Base-by-base conservation (phyloP, 2,888 invertebrate genomes). In the Hartigia nigra region DNA sequence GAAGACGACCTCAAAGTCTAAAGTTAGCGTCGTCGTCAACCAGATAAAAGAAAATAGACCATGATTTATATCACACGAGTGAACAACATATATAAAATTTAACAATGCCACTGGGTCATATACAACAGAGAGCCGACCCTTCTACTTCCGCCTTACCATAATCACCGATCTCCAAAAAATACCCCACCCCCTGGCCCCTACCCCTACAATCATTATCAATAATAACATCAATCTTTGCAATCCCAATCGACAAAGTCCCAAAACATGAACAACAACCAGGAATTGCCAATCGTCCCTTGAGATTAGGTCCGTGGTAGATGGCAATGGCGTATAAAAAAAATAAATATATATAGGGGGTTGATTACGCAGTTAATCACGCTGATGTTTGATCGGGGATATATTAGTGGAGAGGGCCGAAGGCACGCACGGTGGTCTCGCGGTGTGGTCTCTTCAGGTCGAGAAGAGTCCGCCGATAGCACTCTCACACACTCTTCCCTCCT, bases 401-500 rank as follows among this genome's bases (percentile, higher is more conserved):
- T 88, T 86, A 86, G 86, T 85, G 86, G 84, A 83, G 84, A 86
- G 81, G 86, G 80, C 84, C 85, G 84, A 86, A 86, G 83, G 83
- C 85, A 88, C 88, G 88, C 90, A 90, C 88, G 90, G 90, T 90
- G 90, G 90, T 90, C 90, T 89, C 89, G 86, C 89, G 87, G 91
- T 91, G 91, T 91, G 91, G 91, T 91, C 91, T 55, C 55, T 88
- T 82, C 86, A 78, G 86, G 84, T 85, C 86, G 87, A 85, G 87
- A 84, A 78, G 83, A 86, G 84, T 84, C 85, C 80, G 86, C 84
- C 86, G 87, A 86, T 87, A 86, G 86, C 85, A 81, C 85, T 82
- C 84, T 86, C 86, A 84, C 86, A 86, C 86, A 86, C 84, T 82
- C 84, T 78, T 76, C 76, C 79, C 77, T 75, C 78, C 70, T n/a